A percentile compares a stretch with the other conserved stretches of the same genome.
Conservation (phyloP, 2,797 vertebrate genomes). For the Protonibea diacanthus region DNA sequence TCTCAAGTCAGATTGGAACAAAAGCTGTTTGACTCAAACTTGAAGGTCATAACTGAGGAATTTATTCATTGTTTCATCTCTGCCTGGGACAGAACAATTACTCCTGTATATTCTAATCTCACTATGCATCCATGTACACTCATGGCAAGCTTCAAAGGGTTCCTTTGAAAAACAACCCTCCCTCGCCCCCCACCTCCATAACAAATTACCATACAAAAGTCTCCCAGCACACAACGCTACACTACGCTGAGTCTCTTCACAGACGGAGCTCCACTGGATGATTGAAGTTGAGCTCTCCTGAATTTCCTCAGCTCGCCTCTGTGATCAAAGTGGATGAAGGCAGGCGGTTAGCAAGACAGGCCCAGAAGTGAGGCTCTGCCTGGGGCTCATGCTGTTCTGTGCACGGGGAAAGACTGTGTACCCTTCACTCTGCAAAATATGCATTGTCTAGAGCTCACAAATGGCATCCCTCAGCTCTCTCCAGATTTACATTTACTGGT, state of each 20-base stretch:
- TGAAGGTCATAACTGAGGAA: conserved; percentile 69
- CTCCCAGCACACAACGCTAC: conserved; percentile 60
- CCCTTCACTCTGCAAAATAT: conserved; percentile 44
- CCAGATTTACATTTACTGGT: conserved; percentile 12
- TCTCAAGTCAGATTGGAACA: conserved; percentile 55
- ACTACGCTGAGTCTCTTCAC: conserved; percentile 62
- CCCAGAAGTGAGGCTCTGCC: conserved; percentile 72
- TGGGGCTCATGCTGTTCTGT: conserved; percentile 61
- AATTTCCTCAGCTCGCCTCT: conserved; percentile 67
- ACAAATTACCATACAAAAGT: conserved; percentile 81
- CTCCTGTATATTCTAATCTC: conserved; percentile 66
- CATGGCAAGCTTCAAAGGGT: conserved; percentile 70
- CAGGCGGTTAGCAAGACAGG: conserved; percentile 67
- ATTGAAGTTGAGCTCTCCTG: conserved; percentile 77
- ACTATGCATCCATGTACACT: conserved; percentile 62
- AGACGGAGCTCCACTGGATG: conserved; percentile 54
- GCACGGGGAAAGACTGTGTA: conserved; percentile 48
- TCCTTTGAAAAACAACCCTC: conserved; percentile 69
- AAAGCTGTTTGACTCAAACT: conserved; percentile 60
- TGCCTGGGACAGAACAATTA: conserved; percentile 59
- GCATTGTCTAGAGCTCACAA: conserved; percentile 26
- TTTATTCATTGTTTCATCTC: conserved; percentile 71
- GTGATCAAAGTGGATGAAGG: conserved; percentile 83
- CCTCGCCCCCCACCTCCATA: conserved; percentile 51
- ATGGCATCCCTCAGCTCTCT: not conserved